A percentile compares a stretch with the other conserved stretches of the same genome.
Conservation (phyloP, 2,888 invertebrate species). For the Ceraclea dissimilis region DNA sequence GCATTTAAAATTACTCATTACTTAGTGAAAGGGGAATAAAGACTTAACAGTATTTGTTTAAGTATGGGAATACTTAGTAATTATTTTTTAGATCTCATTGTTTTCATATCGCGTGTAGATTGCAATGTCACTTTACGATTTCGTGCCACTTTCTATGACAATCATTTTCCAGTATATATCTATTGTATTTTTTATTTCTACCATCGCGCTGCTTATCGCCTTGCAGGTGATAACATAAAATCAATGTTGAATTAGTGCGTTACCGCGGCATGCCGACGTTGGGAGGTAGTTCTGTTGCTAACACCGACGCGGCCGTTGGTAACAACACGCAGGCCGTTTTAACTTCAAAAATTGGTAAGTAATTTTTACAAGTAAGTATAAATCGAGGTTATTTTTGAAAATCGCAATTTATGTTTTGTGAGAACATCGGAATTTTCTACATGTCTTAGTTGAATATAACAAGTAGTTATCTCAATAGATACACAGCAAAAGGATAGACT, state of each 20-base stretch:
- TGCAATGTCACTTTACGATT: neutral
- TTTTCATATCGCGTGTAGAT: too few species aligned
- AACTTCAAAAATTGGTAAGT: constrained; percentile 17
- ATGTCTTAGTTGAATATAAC: too few species aligned
- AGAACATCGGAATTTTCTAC: too few species aligned
- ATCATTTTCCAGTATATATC: neutral
- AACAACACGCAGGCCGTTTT: constrained; percentile 18
- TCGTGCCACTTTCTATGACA: neutral
- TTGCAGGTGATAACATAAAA: constrained; percentile 49
- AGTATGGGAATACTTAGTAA: too few species aligned
- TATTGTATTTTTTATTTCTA: constrained; percentile 11
- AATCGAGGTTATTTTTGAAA: too few species aligned
- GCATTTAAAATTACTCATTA: too few species aligned
- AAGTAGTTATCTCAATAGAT: too few species aligned
- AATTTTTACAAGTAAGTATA: neutral
- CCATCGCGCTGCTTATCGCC: constrained; percentile 26
- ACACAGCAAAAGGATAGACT: too few species aligned
- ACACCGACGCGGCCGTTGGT: constrained; percentile 22
- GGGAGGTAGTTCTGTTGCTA: constrained; percentile 18
- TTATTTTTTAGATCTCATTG: too few species aligned
- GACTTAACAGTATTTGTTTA: too few species aligned
- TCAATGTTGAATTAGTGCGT: constrained; percentile 49
- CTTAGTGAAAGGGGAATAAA: too few species aligned
- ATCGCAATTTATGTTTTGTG: too few species aligned
- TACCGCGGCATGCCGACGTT: constrained; percentile 38